Conservation (phyloP, 2,797 vertebrate species). For the Ambastaia sidthimunki region DNA sequence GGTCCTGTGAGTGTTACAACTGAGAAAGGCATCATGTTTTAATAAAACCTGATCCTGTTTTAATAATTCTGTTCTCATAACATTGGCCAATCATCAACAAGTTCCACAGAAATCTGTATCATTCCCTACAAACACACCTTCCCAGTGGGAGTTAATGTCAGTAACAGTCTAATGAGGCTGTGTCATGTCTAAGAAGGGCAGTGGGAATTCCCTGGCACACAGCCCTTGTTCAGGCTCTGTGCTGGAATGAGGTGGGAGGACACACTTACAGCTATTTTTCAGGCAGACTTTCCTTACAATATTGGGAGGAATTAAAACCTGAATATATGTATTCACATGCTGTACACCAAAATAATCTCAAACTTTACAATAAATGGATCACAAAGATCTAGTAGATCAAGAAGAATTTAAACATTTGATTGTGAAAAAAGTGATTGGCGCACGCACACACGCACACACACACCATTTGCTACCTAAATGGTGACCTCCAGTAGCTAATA, state of each 20-base stretch:
- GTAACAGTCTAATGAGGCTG: neutral
- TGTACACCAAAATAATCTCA: neutral
- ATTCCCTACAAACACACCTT: neutral
- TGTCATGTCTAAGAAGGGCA: conserved; percentile 6
- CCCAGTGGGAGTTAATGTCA: neutral
- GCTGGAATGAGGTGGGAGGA: conserved; percentile 28
- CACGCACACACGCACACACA: too few relatives aligned
- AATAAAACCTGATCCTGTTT: neutral
- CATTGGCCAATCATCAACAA: neutral
- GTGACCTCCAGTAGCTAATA: neutral
- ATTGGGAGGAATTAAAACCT: neutral
- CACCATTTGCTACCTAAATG: neutral
- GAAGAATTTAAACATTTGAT: neutral
- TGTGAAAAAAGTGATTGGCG: neutral
- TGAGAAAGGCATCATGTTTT: conserved; percentile 8
- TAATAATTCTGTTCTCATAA: neutral
- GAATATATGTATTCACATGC: neutral
- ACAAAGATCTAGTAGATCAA: neutral
- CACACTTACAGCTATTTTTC: conserved; percentile 48
- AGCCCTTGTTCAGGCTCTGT: conserved; percentile 1
- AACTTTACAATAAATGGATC: neutral
- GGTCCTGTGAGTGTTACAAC: neutral
- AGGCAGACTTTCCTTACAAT: conserved; percentile 43
- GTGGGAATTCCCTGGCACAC: conserved; percentile 49
- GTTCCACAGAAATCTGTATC: conserved; percentile 17